Conservation (phyloP, 2,888 invertebrate genomes). For the Caenorhabditis angaria region DNA sequence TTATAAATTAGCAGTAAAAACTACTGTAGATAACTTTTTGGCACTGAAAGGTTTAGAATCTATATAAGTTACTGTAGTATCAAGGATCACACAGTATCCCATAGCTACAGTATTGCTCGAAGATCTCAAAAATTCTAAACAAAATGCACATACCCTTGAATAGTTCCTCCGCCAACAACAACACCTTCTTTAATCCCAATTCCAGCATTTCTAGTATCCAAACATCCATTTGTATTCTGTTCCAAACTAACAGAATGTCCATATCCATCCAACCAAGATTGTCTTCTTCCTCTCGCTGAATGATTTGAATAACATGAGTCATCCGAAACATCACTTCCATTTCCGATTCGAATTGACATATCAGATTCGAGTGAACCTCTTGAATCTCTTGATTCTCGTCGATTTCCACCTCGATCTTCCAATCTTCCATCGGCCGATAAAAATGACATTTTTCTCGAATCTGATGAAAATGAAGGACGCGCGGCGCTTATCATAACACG, state of each 20-base stretch:
- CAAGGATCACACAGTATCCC: too few species aligned
- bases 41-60: too few species aligned
- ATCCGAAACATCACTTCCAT: slow-evolving; percentile 57
- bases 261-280: slow-evolving; percentile 70
- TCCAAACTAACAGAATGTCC: slow-evolving; percentile 50
- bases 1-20: too few species aligned
- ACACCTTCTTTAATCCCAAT: slow-evolving; percentile 17
- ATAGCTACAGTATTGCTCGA: too few species aligned
- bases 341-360: slow-evolving; percentile 64
- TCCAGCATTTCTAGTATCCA: slow-evolving; percentile 31
- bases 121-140: too few species aligned
- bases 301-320: slow-evolving; percentile 56
- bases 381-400: slow-evolving; percentile 65
- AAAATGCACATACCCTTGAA: too few species aligned
- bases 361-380: slow-evolving; percentile 68
- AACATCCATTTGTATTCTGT: slow-evolving; percentile 41
- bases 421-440: slow-evolving; percentile 70
- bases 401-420: slow-evolving; percentile 63
- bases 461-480: slow-evolving; percentile 66
- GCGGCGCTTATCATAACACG: slow-evolving; percentile 71
- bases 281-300: slow-evolving; percentile 57
- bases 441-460: slow-evolving; percentile 69
- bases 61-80: too few species aligned
- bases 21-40: too few species aligned
- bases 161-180: slow-evolving; percentile 16